phyloP scores from a whole-genome alignment of 2,113 vertebrate genomes.

The Halichoerus grypus region DNA sequence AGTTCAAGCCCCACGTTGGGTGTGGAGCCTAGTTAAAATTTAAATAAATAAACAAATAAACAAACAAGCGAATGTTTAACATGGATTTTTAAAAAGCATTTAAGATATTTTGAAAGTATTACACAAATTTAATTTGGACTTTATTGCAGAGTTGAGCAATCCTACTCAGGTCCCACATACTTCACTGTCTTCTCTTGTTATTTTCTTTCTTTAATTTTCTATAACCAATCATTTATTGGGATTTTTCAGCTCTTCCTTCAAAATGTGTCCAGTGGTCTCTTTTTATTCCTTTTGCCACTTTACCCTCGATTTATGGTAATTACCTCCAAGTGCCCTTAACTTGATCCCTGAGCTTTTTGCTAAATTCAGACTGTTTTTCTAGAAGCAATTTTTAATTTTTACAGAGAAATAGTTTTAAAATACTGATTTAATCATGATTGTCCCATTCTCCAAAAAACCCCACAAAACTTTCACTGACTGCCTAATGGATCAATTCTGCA shows the following conservation, averaged over 20 bases:
- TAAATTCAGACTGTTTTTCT: constrained; percentile 13
- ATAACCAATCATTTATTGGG: not conserved
- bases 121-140: not conserved
- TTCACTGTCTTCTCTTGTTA: not conserved
- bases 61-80: not conserved
- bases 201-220: not conserved
- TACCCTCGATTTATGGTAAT: not conserved
- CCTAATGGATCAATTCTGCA: not conserved
- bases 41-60: not conserved
- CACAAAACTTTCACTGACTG: not conserved
- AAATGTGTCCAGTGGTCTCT: not conserved
- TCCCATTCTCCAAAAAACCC: not conserved
- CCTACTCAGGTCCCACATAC: not conserved
- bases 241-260: not conserved
- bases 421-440: not conserved
- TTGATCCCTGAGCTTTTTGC: constrained; percentile 15
- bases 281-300: not conserved
- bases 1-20: not conserved
- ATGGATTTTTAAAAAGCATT: not conserved
- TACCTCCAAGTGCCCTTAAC: not conserved
- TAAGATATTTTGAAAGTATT: not conserved
- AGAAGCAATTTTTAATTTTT: constrained; percentile 33
- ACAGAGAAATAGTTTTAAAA: not conserved
- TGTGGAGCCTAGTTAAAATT: not conserved
- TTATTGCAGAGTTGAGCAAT: not conserved